A percentile compares a stretch with the other conserved stretches of the same genome.
Conservation (phyloP, 2,888 invertebrate species). For the Panzeria rudis region DNA sequence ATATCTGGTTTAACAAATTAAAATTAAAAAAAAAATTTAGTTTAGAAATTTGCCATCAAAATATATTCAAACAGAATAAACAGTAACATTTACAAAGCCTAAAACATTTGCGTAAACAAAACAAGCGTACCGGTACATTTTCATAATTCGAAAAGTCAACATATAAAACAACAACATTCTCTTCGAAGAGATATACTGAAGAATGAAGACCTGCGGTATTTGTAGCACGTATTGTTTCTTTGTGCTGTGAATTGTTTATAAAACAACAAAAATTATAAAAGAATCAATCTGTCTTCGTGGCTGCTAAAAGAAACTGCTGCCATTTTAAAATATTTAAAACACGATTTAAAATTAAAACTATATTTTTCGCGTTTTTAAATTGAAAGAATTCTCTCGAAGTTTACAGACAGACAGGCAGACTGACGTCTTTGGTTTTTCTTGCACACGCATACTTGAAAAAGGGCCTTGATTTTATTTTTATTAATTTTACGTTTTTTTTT, state of each 20-base stretch:
- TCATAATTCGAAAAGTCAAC: conserved; percentile 22
- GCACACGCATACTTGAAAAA: conserved; percentile 28
- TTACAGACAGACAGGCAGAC: background rate
- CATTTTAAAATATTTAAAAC: conserved; percentile 14
- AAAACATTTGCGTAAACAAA: conserved; percentile 31
- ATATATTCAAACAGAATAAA: background rate
- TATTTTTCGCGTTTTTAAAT: background rate
- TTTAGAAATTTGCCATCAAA: background rate
- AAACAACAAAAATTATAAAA: background rate
- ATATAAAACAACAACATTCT: background rate
- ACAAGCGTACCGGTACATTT: conserved; percentile 41
- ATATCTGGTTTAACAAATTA: too few relatives aligned
- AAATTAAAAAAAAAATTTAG: background rate
- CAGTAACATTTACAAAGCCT: background rate
- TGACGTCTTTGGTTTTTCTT: conserved; percentile 35
- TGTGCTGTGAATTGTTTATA: conserved; percentile 12
- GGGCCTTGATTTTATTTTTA: conserved; percentile 26
- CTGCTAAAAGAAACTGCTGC: conserved; percentile 3
- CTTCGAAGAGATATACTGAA: background rate
- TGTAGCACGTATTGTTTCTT: conserved; percentile 30
- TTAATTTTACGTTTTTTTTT: background rate
- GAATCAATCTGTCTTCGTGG: background rate
- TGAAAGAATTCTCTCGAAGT: conserved; percentile 51
- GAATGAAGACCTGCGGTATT: conserved; percentile 36
- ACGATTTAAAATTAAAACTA: conserved; percentile 8